Percentiles rank a stretch among this genome's conserved stretches.
These are phyloP conservation scores for Micrasema longulum DNA, from an alignment of 1,140 invertebrate genomes.

Conservation along the genomic window DNA sequence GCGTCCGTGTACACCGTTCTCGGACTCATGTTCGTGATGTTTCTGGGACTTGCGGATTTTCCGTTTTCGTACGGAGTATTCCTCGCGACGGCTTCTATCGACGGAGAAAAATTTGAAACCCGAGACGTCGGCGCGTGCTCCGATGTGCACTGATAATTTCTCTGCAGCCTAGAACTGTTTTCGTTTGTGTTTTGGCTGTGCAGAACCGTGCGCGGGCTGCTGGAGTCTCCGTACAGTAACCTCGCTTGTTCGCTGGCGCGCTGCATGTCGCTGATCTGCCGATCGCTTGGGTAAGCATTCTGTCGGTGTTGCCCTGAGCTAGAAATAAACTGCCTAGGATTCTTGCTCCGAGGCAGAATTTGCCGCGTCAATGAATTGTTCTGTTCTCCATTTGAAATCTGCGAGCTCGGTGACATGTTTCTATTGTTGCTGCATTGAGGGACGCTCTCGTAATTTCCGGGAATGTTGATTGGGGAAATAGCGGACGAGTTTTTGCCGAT, in stretches of 20 bases:
- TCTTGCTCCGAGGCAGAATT: conserved; percentile 51
- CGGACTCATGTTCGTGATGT: conserved; percentile 61
- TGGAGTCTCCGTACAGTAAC: conserved; percentile 48
- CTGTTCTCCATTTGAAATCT: conserved; percentile 54
- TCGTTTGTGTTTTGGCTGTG: conserved; percentile 44
- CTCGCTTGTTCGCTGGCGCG: conserved; percentile 46
- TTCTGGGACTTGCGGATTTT: conserved; percentile 61
- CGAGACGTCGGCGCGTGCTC: conserved; percentile 36
- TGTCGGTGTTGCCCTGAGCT: conserved; percentile 44
- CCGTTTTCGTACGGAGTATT: conserved; percentile 57
- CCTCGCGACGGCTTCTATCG: conserved; percentile 42
- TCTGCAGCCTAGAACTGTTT: conserved; percentile 40
- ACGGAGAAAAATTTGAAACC: conserved; percentile 49
- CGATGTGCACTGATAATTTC: conserved; percentile 22
- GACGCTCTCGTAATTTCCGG: conserved; percentile 50
- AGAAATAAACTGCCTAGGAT: conserved; percentile 46
- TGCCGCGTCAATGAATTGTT: conserved; percentile 54
- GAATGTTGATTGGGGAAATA: conserved; percentile 39
- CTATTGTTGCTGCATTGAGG: conserved; percentile 40
- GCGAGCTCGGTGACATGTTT: conserved; percentile 54
- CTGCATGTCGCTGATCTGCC: conserved; percentile 49
- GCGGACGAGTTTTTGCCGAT: conserved; percentile 45
- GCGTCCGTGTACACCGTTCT: conserved; percentile 59
- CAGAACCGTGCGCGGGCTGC: conserved; percentile 46
- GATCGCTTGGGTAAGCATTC: conserved; percentile 43